phyloP scores from a whole-genome alignment of 2,797 vertebrate species.

The Cyclura pinguis region DNA sequence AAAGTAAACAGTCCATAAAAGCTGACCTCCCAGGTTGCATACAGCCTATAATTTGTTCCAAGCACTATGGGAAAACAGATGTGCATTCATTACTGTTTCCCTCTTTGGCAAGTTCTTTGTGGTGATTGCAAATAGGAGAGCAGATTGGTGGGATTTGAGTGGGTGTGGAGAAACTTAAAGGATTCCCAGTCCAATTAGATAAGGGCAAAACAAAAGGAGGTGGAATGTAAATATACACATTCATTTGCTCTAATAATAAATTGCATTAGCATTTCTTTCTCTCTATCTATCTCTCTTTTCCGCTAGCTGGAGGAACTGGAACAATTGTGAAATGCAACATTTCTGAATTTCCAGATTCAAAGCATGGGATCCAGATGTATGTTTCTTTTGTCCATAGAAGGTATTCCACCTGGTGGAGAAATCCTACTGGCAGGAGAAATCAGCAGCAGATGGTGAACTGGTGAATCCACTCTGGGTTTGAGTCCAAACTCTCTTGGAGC shows the following conservation, averaged over 20 bases:
- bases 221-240: background rate
- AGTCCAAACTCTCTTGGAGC: background rate
- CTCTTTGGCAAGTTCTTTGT: background rate
- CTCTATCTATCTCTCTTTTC: background rate
- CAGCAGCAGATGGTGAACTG: too few relatives aligned
- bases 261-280: background rate
- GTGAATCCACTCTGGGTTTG: background rate
- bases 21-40: slow-evolving; percentile 22
- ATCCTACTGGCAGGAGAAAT: background rate
- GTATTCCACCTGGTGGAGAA: background rate
- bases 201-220: background rate
- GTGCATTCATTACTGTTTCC: slow-evolving; percentile 2
- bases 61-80: slow-evolving; percentile 31
- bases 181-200: background rate
- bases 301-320: background rate
- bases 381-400: background rate
- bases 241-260: background rate
- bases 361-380: background rate
- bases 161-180: slow-evolving; percentile 1
- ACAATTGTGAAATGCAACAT: background rate
- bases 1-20: slow-evolving; percentile 33
- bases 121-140: slow-evolving; percentile 12
- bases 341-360: background rate
- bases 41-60: slow-evolving; percentile 8
- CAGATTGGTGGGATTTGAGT: slow-evolving; percentile 16